Evolutionary conservation across 1,140 invertebrate genomes (phyloP).

Genomic region (Muscidifurax raptorellus): DNA sequence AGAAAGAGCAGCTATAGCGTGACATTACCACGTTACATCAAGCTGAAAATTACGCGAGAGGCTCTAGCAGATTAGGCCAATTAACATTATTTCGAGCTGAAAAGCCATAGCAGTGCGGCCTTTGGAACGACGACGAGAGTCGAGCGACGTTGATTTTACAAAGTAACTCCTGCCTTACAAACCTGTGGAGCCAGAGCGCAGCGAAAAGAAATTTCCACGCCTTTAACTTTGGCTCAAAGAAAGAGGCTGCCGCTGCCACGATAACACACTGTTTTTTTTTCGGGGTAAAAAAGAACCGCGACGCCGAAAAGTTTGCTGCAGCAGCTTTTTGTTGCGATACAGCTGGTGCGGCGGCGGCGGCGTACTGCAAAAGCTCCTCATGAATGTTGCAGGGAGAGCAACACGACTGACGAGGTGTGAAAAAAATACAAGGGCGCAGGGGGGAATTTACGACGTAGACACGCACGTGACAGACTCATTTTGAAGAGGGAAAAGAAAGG

Average conservation of each 20-base stretch:
- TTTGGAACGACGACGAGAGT: neutral
- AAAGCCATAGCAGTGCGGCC: neutral
- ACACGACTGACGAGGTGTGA: neutral
- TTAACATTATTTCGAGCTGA: neutral
- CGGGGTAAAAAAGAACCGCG: neutral
- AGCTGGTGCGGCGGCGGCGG: too few species aligned
- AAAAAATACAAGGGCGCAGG: neutral
- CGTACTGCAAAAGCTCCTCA: neutral
- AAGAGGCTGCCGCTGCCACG: neutral
- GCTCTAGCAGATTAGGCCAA: neutral
- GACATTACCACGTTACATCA: too few species aligned
- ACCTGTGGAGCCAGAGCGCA: neutral
- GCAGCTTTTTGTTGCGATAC: too few species aligned
- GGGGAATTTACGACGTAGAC: neutral
- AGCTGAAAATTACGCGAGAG: too few species aligned
- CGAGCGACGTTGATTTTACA: neutral
- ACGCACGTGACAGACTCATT: conserved; percentile 10
- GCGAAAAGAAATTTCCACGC: neutral
- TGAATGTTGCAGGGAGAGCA: neutral
- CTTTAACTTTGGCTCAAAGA: neutral
- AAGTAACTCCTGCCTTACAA: neutral
- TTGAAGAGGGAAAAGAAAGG: neutral
- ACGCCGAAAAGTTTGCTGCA: neutral
- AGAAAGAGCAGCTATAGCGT: too few species aligned
- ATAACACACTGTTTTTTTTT: neutral